Evolutionary conservation across 2,888 invertebrate species (phyloP), one percentile per base, ranked within the genome.

Genomic region (Mythimna loreyi): DNA sequence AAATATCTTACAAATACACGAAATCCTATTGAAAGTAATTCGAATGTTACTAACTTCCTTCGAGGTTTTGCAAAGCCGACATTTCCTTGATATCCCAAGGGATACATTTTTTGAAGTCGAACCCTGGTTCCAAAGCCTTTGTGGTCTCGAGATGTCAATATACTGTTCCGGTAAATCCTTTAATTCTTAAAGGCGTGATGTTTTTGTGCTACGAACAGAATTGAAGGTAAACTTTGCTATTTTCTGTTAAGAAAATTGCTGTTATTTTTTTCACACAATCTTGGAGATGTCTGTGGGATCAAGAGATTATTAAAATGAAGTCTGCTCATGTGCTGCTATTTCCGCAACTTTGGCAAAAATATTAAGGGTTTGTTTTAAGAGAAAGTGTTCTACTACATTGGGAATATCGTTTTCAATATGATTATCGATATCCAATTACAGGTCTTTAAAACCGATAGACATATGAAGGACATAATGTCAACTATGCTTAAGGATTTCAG

Each of bases 111-210:
- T 67, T 63, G 57, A 53, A 67, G 53, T 55, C 57, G 49, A 40
- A 77, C n/a, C 13, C 49, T 40, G 53, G 50, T 52, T 6, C 47
- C n/a, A 19, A 52, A 23, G 53, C 58, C 49, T 75, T 73, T 75
- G 67, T 74, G 80, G 74, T 74, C 25, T 75, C 21, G 11, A 47
- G 28, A 55, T 62, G 62, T 73, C 80, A 75, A 73, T 79, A 58
- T 36, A 50, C 25, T 58, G 49, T 73, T 55, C 67, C 53, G 62
- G 8, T 56, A 61, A 67, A 78, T 55, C 74, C 57, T 73, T 36
- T 62, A 66, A 78, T 73, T 62, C 79, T 62, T 23, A 28, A 50
- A 49, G 49, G 25, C 57, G 57, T 78, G 57, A 66, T 53, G 21
- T 61, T 53, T 49, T 28, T 30, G 21, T 23, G 5, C 52, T 78